Evolutionary conservation across 2,797 vertebrate genomes (phyloP), one percentile per base, ranked within the genome.

Genomic region (Sebastes itinus): DNA sequence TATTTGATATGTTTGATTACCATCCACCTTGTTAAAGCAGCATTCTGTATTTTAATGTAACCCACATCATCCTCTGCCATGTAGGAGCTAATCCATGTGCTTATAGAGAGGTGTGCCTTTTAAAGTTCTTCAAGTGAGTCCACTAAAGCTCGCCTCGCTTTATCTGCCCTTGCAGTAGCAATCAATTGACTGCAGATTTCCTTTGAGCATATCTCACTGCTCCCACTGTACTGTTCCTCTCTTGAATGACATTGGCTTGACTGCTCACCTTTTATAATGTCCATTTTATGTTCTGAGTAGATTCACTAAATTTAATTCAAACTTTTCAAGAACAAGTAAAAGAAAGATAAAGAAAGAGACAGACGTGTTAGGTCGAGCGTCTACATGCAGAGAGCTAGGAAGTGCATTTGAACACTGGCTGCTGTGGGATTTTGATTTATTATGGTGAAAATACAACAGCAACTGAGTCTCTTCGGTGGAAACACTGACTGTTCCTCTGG

Each of bases 121-220:
- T 67, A 77, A 86, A 87, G 76, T 82, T 81, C 67, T 88, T 90
- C 52, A 78, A 77, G 66, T 72, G 67, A 88, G 77, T 84, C 87
- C 81, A 74, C 65, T 75, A 71, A 85, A 84, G 83, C 88, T 77
- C 69, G 66, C 60, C 62, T 77, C 70, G 11, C 80, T 86, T 80
- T 30, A 18, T 85, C 65, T 66, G 22, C 70, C 63, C 56, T 68
- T 67, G 61, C 22, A 71, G 83, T 55, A 52, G 68, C 78, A 92
- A 84, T 92, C 89, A 78, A 28, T 85, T 81, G 76, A 90, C 79
- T 84, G 76, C 66, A 83, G 69, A 84, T 89, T 86, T 89, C 71
- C 72, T 67, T 16, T 20, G 4, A 60, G 69, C 58, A 63, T 69
- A 77, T 84, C 88, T 83, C 16, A 56, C 42, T 68, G 33, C 77